Conservation (phyloP, 2,797 vertebrate species). For the Astyanax mexicanus region DNA sequence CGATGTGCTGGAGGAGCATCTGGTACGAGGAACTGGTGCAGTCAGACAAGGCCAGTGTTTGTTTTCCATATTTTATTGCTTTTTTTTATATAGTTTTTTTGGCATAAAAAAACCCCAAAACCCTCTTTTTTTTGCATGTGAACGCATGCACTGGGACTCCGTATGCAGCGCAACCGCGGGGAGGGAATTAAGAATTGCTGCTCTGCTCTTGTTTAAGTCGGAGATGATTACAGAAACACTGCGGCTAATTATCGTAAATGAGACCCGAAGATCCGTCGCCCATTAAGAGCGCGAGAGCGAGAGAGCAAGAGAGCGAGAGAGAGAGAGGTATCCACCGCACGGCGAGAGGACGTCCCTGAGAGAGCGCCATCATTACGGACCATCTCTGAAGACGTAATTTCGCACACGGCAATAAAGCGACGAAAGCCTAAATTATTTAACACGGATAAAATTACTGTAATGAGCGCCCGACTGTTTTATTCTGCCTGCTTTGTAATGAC, state of each 20-base stretch:
- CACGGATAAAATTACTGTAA: conserved; percentile 10
- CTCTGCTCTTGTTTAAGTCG: not conserved
- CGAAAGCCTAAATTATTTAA: conserved; percentile 36
- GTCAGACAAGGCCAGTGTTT: not conserved
- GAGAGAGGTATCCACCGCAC: not conserved
- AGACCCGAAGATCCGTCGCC: not conserved
- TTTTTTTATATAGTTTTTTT: not conserved
- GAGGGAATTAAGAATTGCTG: not conserved
- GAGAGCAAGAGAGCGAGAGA: too few relatives aligned
- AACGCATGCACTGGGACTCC: not conserved
- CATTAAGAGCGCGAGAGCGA: too few relatives aligned
- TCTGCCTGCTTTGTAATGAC: conserved; percentile 2
- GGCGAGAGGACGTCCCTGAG: not conserved
- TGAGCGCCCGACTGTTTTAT: conserved; percentile 30
- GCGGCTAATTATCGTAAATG: conserved; percentile 11
- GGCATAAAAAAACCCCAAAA: too few relatives aligned
- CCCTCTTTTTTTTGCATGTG: not conserved
- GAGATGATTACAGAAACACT: not conserved
- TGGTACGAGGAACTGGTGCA: not conserved
- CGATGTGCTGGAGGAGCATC: too few relatives aligned
- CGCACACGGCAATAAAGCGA: conserved; percentile 1
- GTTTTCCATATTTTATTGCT: not conserved
- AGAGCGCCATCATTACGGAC: conserved; percentile 8
- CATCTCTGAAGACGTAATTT: conserved; percentile 9
- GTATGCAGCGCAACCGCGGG: not conserved